These are phyloP conservation scores for Drosophila pallidifrons DNA, from an alignment of 1,140 invertebrate genomes.

Conservation along the genomic window DNA sequence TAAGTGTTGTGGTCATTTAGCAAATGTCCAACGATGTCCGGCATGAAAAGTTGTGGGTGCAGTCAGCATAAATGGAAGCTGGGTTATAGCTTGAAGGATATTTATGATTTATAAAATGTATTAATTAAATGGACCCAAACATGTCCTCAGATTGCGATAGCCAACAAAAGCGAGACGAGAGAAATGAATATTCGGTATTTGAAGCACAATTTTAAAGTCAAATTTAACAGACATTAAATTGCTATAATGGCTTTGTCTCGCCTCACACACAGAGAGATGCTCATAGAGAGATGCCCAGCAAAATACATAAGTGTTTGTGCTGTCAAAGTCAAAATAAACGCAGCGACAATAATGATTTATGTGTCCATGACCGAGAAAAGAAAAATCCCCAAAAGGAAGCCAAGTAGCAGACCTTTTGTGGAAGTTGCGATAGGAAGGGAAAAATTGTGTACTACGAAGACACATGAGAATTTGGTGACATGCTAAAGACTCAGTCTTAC, in stretches of 20 bases:
- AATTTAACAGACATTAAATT: conserved; percentile 39
- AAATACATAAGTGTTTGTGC: conserved; percentile 62
- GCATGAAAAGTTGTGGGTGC: conserved; percentile 69
- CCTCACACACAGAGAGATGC: conserved; percentile 2
- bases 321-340: conserved; percentile 78
- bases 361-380: conserved; percentile 27
- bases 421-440: background rate
- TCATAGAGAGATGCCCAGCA: conserved; percentile 3
- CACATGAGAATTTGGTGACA: conserved; percentile 62
- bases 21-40: conserved; percentile 76
- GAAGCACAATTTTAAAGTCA: conserved; percentile 3
- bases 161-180: background rate
- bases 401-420: conserved; percentile 28
- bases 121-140: conserved; percentile 70
- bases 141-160: conserved; percentile 37
- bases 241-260: conserved; percentile 18
- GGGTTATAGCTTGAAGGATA: conserved; percentile 26
- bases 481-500: conserved; percentile 40
- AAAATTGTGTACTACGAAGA: conserved; percentile 5
- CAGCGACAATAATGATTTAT: conserved; percentile 77
- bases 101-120: conserved; percentile 76
- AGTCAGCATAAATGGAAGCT: conserved; percentile 34
- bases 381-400: conserved; percentile 42
- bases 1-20: conserved; percentile 83
- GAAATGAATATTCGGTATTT: conserved; percentile 11